Evolutionary conservation across 2,888 invertebrate species (phyloP), one percentile per base, ranked within the genome.

Genomic region (Rhamphomyia laevipes): DNA sequence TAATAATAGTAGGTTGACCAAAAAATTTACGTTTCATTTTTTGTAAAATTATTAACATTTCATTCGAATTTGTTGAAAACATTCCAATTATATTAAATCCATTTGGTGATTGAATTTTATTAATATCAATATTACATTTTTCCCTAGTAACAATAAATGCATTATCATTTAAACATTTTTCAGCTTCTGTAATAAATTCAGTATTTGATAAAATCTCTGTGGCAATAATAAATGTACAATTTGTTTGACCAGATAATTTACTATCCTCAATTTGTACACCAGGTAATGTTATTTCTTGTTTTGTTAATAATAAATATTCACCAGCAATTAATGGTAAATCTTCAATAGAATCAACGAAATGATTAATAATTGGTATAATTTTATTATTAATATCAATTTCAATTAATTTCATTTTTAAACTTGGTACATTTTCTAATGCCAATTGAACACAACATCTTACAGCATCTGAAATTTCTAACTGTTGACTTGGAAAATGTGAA

Each of bases 271-370:
- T 70, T 3, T 74, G 74, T 1, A 85, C 71, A 30, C 74, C 61
- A 2, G 75, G 73, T 12, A 63, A 56, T 1, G 62, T 58, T 1
- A 59, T 7, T 4, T 60, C 58, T 47, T 62, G 58, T 3, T 55
- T 47, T 0, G 65, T 63, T 3, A 82, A 61, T 1, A 86, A 65
- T 46, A 75, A 68, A 1, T 82, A 70, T 44, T 84, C 81, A 0
- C 83, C 78, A 57, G 84, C 81, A 4, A 85, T 74, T 12, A 84
- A 63, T 0, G 86, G 86, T 37, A 83, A 64, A 57, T 87, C 82
- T 43, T 76, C 79, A 0, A 87, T 70, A 0, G 78, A 68, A 2
- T 80, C 75, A 10, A 71, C 66, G 7, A 88, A 73, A 12, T 70
- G 55, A 3, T 76, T 75, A 1, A 81, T 70, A 0, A 82, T 56